Percentiles rank a stretch among this genome's conserved stretches.
Conservation (phyloP, 1,140 invertebrate genomes). For the Pectinophora gossypiella region DNA sequence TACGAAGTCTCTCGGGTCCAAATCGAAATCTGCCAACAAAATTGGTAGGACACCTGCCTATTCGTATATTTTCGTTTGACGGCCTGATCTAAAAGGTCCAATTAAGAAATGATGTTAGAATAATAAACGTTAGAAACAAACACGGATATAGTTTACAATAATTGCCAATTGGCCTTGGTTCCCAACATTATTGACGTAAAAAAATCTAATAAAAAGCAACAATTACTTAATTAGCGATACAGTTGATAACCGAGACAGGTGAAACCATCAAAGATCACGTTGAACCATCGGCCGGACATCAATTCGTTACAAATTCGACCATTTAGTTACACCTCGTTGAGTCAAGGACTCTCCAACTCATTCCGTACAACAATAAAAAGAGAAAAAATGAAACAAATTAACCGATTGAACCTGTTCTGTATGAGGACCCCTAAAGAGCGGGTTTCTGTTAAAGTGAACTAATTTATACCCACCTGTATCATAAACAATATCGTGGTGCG, state of each 20-base stretch:
- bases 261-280: constrained; percentile 51
- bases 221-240: constrained; percentile 63
- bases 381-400: constrained; percentile 67
- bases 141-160: constrained; percentile 11
- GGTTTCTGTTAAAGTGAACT: constrained; percentile 58
- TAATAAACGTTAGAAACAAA: constrained; percentile 10
- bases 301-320: constrained; percentile 69
- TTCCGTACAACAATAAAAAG: constrained; percentile 51
- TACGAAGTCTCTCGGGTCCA: too few relatives aligned
- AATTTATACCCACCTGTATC: constrained; percentile 66
- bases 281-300: constrained; percentile 48
- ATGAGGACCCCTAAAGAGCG: constrained; percentile 64
- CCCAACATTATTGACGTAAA: background rate
- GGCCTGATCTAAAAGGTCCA: too few relatives aligned
- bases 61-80: too few relatives aligned
- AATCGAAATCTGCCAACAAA: too few relatives aligned
- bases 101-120: too few relatives aligned
- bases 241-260: constrained; percentile 48
- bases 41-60: too few relatives aligned
- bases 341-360: constrained; percentile 65
- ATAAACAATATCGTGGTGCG: constrained; percentile 61
- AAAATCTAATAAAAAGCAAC: constrained; percentile 32
- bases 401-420: constrained; percentile 61
- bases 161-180: constrained; percentile 17
- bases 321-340: constrained; percentile 74